Base-by-base conservation (phyloP, 2,797 vertebrate genomes). In the Acipenser transmontanus region DNA sequence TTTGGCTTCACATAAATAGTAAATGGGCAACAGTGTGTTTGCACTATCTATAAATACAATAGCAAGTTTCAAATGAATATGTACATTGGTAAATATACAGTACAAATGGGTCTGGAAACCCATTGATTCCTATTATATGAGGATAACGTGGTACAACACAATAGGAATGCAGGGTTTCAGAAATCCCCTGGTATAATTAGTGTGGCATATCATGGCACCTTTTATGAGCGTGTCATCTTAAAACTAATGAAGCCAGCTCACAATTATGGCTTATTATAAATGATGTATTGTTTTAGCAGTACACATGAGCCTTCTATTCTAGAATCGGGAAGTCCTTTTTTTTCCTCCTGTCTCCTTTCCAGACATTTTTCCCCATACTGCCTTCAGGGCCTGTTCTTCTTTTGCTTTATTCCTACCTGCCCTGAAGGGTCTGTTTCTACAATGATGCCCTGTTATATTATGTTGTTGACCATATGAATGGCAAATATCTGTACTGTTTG, bases 181-280 rank as follows among this genome's bases (percentile, higher is more conserved):
- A 57, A 57, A 7, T 13, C 12, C n/a, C 12, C 12, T 57, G 54
- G 54, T 13, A 57, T 74, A 80, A 80, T 80, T 80, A 73, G 68
- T 71, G 68, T 70, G 73, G 72, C 73, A 72, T 71, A 72, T 77
- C 78, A 80, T 71, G 76, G 73, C 72, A 74, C 78, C 66, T 72
- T 72, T 83, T 71, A 71, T 71, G 14, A 73, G 74, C 68, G 69
- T 75, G 75, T 79, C 80, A 73, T 73, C 77, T 78, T 76, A 78
- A 78, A 80, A 78, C 78, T 77, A 79, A 84, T 78, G 78, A 77
- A 81, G 74, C 73, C 76, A 80, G 71, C 68, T 48, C 71, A 72
- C 61, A 71, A 79, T 65, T 65, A 56, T n/a, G 48, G 6, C 61
- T 61, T 51, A 61, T 62, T 60, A 50, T 57, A 57, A 57, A 57